phyloP scores from a whole-genome alignment of 2,888 invertebrate genomes.

The Saturnia japonica region DNA sequence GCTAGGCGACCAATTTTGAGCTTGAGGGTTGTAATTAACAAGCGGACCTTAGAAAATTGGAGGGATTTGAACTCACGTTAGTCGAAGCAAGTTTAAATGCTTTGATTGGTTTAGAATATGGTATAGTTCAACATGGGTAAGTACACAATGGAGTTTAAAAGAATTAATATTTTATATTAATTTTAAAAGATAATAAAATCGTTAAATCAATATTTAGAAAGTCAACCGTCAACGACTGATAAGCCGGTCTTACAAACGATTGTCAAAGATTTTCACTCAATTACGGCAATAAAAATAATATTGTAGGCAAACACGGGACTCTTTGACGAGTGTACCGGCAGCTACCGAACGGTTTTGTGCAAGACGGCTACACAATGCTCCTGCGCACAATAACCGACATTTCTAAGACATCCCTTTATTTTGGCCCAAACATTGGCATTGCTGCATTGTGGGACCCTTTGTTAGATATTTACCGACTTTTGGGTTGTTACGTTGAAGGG shows the following conservation, averaged over 20 bases:
- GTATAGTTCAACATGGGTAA: no score
- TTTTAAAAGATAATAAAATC: slow-evolving; percentile 28
- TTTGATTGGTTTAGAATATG: no score
- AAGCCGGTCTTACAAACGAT: slow-evolving; percentile 50
- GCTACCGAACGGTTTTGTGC: slow-evolving; percentile 80
- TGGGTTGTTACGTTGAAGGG: slow-evolving; percentile 71
- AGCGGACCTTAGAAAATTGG: no score
- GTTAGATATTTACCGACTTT: slow-evolving; percentile 79
- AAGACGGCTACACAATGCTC: slow-evolving; percentile 67
- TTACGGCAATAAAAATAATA: slow-evolving; percentile 80
- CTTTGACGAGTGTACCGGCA: slow-evolving; percentile 66
- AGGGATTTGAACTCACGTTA: no score
- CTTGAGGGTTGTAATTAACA: no score
- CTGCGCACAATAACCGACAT: slow-evolving; percentile 59
- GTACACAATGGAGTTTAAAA: background rate
- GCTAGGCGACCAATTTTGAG: no score
- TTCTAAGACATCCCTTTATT: slow-evolving; percentile 75
- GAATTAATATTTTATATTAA: background rate
- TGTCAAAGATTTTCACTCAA: slow-evolving; percentile 60
- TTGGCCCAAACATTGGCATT: slow-evolving; percentile 79
- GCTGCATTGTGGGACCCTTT: slow-evolving; percentile 71
- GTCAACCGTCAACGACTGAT: slow-evolving; percentile 43
- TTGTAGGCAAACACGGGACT: slow-evolving; percentile 68
- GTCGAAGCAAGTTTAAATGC: no score
- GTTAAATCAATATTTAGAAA: no score